phyloP scores from a whole-genome alignment of 2,113 vertebrate species.

The Phyllopteryx taeniolatus region DNA sequence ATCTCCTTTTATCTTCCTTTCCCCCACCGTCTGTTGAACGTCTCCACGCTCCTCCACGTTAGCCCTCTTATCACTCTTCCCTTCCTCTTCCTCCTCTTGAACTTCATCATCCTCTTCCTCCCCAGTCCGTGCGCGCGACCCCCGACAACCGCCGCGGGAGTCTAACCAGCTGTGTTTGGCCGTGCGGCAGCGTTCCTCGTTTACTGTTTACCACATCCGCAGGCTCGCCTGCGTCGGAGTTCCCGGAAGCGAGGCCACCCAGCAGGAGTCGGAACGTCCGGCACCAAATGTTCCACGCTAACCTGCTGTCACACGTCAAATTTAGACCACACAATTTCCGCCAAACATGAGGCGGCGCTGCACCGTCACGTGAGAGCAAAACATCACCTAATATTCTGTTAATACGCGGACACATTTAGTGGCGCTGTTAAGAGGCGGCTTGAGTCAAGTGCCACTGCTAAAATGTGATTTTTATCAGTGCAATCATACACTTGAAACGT shows the following conservation, averaged over 20 bases:
- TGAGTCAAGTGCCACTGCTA: no score
- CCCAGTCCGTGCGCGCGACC: constrained; percentile 48
- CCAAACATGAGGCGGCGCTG: not conserved
- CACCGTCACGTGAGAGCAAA: not conserved
- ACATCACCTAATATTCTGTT: constrained; percentile 9
- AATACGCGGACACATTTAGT: no score
- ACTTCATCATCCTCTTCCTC: constrained; percentile 1
- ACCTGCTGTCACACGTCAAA: not conserved
- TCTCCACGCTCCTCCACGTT: not conserved
- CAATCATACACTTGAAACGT: no score
- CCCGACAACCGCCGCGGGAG: constrained; percentile 53
- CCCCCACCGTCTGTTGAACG: not conserved
- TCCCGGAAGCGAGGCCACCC: constrained; percentile 41
- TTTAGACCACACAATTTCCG: not conserved
- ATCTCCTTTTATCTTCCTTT: not conserved
- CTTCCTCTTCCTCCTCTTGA: not conserved
- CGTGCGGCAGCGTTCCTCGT: constrained; percentile 26
- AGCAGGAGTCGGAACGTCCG: constrained; percentile 11
- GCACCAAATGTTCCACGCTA: not conserved
- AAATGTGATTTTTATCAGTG: no score
- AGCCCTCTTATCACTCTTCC: not conserved
- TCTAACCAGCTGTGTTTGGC: constrained; percentile 65
- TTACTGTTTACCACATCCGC: constrained; percentile 50
- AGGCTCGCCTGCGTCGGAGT: not conserved
- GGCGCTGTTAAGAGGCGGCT: no score